These are phyloP conservation scores for Antheraea pernyi DNA, from an alignment of 1,140 invertebrate genomes.

Conservation along the genomic window DNA sequence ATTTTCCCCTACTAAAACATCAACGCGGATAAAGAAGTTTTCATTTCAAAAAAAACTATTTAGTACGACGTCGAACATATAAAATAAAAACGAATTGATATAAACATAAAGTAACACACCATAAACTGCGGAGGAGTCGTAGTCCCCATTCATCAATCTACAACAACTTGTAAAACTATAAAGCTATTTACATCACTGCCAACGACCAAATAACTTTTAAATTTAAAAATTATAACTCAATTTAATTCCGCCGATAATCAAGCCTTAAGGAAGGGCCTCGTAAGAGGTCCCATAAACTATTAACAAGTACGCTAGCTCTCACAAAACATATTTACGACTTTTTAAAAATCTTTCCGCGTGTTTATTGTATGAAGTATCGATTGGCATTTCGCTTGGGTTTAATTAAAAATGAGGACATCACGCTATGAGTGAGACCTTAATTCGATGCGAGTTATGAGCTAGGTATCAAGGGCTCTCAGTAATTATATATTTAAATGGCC, in stretches of 20 bases:
- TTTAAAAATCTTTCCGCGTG: constrained; percentile 2
- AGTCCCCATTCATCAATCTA: background rate
- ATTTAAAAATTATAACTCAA: background rate
- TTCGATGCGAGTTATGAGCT: constrained; percentile 4
- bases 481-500: background rate
- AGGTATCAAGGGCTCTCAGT: background rate
- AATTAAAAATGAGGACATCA: constrained; percentile 7
- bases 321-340: constrained; percentile 1
- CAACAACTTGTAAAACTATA: background rate
- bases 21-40: no score
- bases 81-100: background rate
- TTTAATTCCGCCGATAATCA: background rate
- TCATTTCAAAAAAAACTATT: no score
- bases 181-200: background rate
- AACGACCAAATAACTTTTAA: background rate
- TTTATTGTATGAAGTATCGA: constrained; percentile 5
- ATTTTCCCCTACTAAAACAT: no score
- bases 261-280: background rate
- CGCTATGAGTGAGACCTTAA: constrained; percentile 6
- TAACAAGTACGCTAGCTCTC: background rate
- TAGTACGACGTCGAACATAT: no score
- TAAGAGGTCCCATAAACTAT: background rate
- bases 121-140: background rate
- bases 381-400: constrained; percentile 6
- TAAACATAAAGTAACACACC: background rate